Conservation (phyloP, 2,888 invertebrate genomes). For the Linyphia triangularis region DNA sequence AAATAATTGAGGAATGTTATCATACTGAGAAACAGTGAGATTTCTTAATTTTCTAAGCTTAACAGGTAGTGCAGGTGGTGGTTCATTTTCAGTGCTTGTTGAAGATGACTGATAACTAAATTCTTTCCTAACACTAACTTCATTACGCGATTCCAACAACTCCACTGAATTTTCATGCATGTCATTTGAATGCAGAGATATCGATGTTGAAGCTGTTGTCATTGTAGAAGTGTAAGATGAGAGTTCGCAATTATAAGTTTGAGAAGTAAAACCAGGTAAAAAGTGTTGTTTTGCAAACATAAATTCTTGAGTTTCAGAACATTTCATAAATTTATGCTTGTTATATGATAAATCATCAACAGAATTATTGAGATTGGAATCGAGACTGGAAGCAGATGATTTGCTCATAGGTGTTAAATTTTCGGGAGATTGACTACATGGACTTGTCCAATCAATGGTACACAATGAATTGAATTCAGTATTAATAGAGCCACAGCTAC, state of each 20-base stretch:
- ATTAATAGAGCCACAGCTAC: conserved; percentile 69
- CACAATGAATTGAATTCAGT: conserved; percentile 63
- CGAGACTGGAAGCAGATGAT: conserved; percentile 87
- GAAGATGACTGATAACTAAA: conserved; percentile 36
- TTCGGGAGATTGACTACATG: conserved; percentile 73
- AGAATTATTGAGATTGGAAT: conserved; percentile 93
- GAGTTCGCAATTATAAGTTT: conserved; percentile 68
- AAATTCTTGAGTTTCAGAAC: conserved; percentile 66
- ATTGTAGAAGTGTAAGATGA: conserved; percentile 68
- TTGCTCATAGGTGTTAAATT: conserved; percentile 77
- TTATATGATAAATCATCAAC: conserved; percentile 71
- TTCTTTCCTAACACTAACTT: conserved; percentile 54
- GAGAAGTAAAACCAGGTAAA: conserved; percentile 63
- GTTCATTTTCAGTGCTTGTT: conserved; percentile 77
- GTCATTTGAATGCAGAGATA: conserved; percentile 66
- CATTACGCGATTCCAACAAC: conserved; percentile 49
- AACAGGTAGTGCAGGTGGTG: conserved; percentile 83
- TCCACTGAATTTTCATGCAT: conserved; percentile 21
- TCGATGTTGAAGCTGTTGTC: conserved; percentile 66
- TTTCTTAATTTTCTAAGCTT: conserved; percentile 83
- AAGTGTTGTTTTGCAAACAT: conserved; percentile 60
- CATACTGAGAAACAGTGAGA: conserved; percentile 85
- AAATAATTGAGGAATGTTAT: conserved; percentile 82
- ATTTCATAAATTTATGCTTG: conserved; percentile 59
- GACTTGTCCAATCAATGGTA: conserved; percentile 75